These are phyloP conservation scores for Cephalopachus bancanus DNA, from an alignment of 2,797 vertebrate species.

Conservation along the genomic window DNA sequence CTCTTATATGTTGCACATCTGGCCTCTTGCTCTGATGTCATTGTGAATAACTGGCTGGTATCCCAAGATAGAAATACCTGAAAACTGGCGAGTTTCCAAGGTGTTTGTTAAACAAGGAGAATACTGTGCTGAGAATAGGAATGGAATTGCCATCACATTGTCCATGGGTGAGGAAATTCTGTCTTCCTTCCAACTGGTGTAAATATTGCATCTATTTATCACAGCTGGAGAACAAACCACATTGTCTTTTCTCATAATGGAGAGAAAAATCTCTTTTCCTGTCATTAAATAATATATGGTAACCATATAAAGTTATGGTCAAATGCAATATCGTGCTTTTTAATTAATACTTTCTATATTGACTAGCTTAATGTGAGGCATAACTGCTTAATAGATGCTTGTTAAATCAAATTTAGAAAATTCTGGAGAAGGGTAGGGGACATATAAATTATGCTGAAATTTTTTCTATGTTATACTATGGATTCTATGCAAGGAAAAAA, in stretches of 20 bases:
- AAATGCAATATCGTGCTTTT: too few relatives aligned
- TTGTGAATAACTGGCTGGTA: conserved; percentile 44
- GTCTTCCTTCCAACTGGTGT: conserved; percentile 54
- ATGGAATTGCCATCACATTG: background rate
- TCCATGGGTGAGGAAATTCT: conserved; percentile 17
- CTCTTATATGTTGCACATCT: conserved; percentile 16
- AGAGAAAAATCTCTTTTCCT: background rate
- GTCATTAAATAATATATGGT: background rate
- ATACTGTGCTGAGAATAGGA: conserved; percentile 42
- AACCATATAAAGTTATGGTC: background rate
- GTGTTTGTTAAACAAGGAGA: conserved; percentile 63
- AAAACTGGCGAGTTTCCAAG: conserved; percentile 46
- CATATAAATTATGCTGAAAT: background rate
- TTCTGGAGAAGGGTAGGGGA: background rate
- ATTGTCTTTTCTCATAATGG: background rate
- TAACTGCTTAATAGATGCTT: background rate
- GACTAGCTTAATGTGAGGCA: background rate
- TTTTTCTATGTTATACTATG: background rate
- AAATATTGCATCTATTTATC: conserved; percentile 3
- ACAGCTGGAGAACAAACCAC: conserved; percentile 44
- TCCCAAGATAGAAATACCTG: conserved; percentile 54
- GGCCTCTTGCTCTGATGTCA: conserved; percentile 11
- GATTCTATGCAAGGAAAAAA: background rate
- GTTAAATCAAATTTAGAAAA: conserved; percentile 39
- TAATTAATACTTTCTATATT: background rate